A percentile compares a stretch with the other conserved stretches of the same genome.
phyloP scores from a whole-genome alignment of 2,888 invertebrate species.

The Phyllotreta striolata region DNA sequence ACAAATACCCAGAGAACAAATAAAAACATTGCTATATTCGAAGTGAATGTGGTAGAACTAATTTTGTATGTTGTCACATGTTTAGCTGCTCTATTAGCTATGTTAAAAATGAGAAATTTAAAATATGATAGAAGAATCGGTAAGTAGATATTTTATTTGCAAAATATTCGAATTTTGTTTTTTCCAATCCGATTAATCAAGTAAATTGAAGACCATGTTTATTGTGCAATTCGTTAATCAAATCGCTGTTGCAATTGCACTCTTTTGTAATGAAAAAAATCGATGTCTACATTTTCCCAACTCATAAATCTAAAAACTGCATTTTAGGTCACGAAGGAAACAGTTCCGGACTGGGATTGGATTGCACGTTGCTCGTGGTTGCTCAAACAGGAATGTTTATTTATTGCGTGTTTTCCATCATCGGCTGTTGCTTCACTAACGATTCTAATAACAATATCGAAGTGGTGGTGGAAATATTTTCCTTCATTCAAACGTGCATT shows the following conservation, averaged over 20 bases:
- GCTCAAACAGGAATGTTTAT: slow-evolving; percentile 90
- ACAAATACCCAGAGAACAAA: slow-evolving; percentile 65
- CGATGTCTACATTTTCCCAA: background rate
- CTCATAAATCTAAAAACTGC: background rate
- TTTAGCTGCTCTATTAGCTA: slow-evolving; percentile 62
- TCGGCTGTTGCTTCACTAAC: slow-evolving; percentile 75
- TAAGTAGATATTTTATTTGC: slow-evolving; percentile 15
- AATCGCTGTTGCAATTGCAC: too few species aligned
- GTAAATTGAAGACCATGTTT: too few species aligned
- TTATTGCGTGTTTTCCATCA: slow-evolving; percentile 86
- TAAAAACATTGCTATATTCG: slow-evolving; percentile 59
- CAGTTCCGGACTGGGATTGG: slow-evolving; percentile 73
- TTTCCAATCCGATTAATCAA: too few species aligned
- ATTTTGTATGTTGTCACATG: slow-evolving; percentile 74
- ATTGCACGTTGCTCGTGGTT: slow-evolving; percentile 82
- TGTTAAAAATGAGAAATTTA: slow-evolving; percentile 74
- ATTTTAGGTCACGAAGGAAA: slow-evolving; percentile 35
- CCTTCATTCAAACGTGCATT: slow-evolving; percentile 79
- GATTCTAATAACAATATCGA: slow-evolving; percentile 60
- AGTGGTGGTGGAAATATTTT: slow-evolving; percentile 77
- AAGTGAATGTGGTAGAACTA: slow-evolving; percentile 75
- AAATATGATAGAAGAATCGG: slow-evolving; percentile 65
- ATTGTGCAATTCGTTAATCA: too few species aligned
- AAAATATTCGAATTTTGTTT: too few species aligned
- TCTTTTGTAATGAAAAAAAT: too few species aligned